Evolutionary conservation across 2,888 invertebrate species (phyloP), one percentile per base, ranked within the genome.

Genomic region (Cremastinae sp.): DNA sequence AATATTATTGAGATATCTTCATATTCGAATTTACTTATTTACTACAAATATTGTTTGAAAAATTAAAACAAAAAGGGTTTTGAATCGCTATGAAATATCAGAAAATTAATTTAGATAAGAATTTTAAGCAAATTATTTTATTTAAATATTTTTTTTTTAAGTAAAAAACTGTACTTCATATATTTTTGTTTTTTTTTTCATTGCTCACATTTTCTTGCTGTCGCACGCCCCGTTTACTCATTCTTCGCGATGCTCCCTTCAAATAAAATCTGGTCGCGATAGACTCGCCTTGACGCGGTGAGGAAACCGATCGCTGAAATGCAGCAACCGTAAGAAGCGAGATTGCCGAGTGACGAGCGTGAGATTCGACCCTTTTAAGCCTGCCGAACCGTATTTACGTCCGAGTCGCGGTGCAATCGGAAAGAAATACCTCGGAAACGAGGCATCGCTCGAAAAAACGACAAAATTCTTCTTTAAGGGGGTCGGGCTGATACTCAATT

Each of bases 321-420:
- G 56, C 56, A 68, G 56, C 45, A 56, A 68, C 66, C 36, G 56
- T 68, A 56, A 68, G 56, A 47, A 18, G 41, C 28, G 38, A 69
- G 69, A 59, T 53, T 59, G 38, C 38, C 12, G 75, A 72, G 72
- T 73, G 75, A 76, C 75, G 75, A 76, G 75, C 75, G 75, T 76
- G 75, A 76, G 75, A 76, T 64, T 69, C 58, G 28, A 28, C 58
- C 58, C 54, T 58, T 69, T 68, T 58, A 56, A 62, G 64, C 58
- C 49, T 59, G 59, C 58, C 69, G 49, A 53, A 72, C 38, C 47
- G 51, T 53, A 38, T 36, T 28, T 36, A 34, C 43, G n/a, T 59
- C 12, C 45, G 8, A n/a, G 59, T 5, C 51, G n/a, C n/a, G 58
- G 65, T 59, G 47, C 65, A 75, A 75, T 75, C 75, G 61, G 70